Evolutionary conservation across 2,888 invertebrate genomes (phyloP).

Genomic region (Chromoteleia sp.): DNA sequence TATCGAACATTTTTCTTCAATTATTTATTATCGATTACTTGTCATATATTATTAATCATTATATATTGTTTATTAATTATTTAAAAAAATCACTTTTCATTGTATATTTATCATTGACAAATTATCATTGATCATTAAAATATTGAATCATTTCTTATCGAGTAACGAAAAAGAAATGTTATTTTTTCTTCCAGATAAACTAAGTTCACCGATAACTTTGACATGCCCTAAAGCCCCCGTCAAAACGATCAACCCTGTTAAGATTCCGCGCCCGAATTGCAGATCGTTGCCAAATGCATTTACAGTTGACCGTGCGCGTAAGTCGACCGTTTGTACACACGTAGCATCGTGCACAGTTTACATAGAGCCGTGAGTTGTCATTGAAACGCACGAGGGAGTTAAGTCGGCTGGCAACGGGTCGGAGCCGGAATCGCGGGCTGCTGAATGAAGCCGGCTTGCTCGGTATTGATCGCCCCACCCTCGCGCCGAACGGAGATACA

Average conservation of each 20-base stretch:
- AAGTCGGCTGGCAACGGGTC: slow-evolving; percentile 17
- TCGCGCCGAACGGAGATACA: slow-evolving; percentile 25
- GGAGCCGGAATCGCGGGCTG: neutral
- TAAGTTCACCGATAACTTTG: neutral
- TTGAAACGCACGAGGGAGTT: slow-evolving; percentile 33
- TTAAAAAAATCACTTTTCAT: too few species aligned
- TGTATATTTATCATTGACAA: too few species aligned
- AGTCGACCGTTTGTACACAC: slow-evolving; percentile 16
- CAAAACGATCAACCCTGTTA: slow-evolving; percentile 23
- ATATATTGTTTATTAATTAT: too few species aligned
- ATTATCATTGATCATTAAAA: too few species aligned
- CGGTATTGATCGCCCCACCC: slow-evolving; percentile 50
- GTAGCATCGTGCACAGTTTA: slow-evolving; percentile 8
- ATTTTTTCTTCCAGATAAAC: neutral
- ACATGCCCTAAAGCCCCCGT: slow-evolving; percentile 21
- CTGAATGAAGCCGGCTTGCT: slow-evolving; percentile 31
- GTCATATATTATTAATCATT: too few species aligned
- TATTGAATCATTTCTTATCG: too few species aligned
- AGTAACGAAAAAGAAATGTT: too few species aligned
- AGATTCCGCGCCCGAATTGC: slow-evolving; percentile 1
- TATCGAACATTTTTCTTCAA: too few species aligned
- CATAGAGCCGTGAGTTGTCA: slow-evolving; percentile 15
- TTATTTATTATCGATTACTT: too few species aligned
- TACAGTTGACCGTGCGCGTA: slow-evolving; percentile 24
- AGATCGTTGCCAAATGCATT: slow-evolving; percentile 20